Evolutionary conservation across 1,140 invertebrate species (phyloP), one percentile per base, ranked within the genome.

Genomic region (Ctenoplectra terminalis): DNA sequence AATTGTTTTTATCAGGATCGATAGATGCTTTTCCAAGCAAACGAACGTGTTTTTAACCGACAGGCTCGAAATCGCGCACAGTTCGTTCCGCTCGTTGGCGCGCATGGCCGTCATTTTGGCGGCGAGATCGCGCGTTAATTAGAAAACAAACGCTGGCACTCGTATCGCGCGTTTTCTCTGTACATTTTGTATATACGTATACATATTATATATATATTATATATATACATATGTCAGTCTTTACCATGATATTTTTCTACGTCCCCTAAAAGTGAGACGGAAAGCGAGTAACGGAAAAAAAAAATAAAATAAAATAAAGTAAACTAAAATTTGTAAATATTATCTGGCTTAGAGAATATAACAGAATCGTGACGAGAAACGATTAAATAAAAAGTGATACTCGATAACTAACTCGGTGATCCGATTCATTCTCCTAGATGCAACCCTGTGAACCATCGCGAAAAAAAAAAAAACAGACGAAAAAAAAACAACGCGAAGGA

Each of bases 241-340:
- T 73, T 88, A 91, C 90, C 91, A 89, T 93, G 90, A 94, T 93
- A 94, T 94, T 94, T 94, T 94, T 93, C 90, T 94, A 94, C 92
- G 90, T 91, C 88, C 77, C 85, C 61, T 72, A 79, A 82, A 60
- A 73, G 73, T 31, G 72, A 83, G 77, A 81, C 74, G 79, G 61
- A 43, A 81, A 31, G 71, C 34, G 71, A 76, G 71, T 58, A 74
- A 72, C 46, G 29, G 66, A 43, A 61, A 61, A 46, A 20, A 46
- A 13, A 54, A 23, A 37, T 15, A 66, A 43, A 26, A 40, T 43
- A 31, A 43, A 40, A 9, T 40, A 5, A 40, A 64, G n/a, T n/a
- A n/a, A 54, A 50, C 43, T 26, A 56, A 63, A 72, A 61, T 29
- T 52, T 88, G 85, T 87, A 87, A 82, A 88, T 87, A 87, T 76